Percentiles rank a stretch among this genome's conserved stretches.
phyloP scores from a whole-genome alignment of 2,888 invertebrate genomes.

The Camptogramma bilineatum region DNA sequence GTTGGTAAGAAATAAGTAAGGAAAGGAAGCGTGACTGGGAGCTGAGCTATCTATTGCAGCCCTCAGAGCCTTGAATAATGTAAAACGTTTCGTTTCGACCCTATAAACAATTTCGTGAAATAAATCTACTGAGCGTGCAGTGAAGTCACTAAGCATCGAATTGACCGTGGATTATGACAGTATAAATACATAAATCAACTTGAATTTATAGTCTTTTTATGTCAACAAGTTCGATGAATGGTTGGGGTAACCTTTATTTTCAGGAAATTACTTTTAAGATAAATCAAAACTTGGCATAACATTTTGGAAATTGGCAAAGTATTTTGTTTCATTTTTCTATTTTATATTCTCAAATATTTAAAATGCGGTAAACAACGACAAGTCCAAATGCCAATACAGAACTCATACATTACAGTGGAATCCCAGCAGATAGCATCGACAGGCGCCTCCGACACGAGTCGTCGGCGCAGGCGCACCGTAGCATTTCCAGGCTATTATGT shows the following conservation, averaged over 20 bases:
- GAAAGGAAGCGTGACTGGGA: conserved; percentile 70
- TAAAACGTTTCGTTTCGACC: conserved; percentile 66
- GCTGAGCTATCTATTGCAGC: conserved; percentile 63
- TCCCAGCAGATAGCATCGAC: conserved; percentile 75
- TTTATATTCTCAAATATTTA: too few relatives aligned
- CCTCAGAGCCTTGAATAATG: conserved; percentile 68
- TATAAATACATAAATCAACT: background rate
- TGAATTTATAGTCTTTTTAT: background rate
- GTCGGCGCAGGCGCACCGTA: conserved; percentile 32
- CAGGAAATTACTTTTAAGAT: too few relatives aligned
- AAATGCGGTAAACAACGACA: background rate
- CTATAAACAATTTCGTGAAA: conserved; percentile 78
- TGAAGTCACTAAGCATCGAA: conserved; percentile 43
- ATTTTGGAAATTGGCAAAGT: too few relatives aligned
- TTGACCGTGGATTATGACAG: conserved; percentile 45
- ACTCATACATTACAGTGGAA: conserved; percentile 55
- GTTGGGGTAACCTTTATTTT: background rate
- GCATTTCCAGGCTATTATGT: conserved; percentile 6
- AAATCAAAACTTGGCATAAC: too few relatives aligned
- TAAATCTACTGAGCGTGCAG: conserved; percentile 64
- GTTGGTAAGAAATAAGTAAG: too few relatives aligned
- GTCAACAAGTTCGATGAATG: background rate
- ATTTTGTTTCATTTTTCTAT: too few relatives aligned
- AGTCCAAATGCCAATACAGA: conserved; percentile 48
- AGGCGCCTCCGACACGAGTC: conserved; percentile 58